Base-by-base conservation (phyloP, 2,888 invertebrate species). In the Tyria jacobaeae region DNA sequence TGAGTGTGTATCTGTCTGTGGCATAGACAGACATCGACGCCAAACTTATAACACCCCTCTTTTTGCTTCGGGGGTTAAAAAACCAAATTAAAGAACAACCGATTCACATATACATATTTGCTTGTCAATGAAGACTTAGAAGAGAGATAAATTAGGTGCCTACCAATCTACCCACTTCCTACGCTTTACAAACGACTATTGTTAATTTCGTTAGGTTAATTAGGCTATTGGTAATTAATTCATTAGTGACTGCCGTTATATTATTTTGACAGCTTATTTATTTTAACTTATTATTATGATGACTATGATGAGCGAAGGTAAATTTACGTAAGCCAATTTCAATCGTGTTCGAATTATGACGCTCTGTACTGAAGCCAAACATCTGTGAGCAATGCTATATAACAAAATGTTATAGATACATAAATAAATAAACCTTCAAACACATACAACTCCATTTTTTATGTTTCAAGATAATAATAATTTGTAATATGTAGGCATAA, bases 51-150 rank as follows among this genome's bases (percentile, higher is more conserved):
- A n/a, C n/a, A n/a, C n/a, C n/a, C n/a, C n/a, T n/a, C n/a, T n/a
- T n/a, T n/a, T n/a, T n/a, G n/a, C n/a, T n/a, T n/a, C n/a, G n/a
- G n/a, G n/a, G n/a, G n/a, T n/a, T n/a, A n/a, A n/a, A 10, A 3
- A 12, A 15, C 10, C 14, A 5, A n/a, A 5, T 39, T n/a, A 39
- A 39, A 5, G 6, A 7, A n/a, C n/a, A 39, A 39, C 39, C n/a
- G n/a, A 39, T 39, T 39, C 39, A 39, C 39, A 39, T n/a, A n/a
- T n/a, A n/a, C 39, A 39, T 6, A 39, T 39, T n/a, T n/a, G 39
- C 39, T 41, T 41, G 41, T 41, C 9, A 17, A 17, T n/a, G 7
- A n/a, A 17, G 17, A 41, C 6, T 9, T 7, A 41, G n/a, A n/a
- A n/a, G n/a, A n/a, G n/a, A n/a, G n/a, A n/a, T n/a, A n/a, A n/a